Evolutionary conservation across 2,888 invertebrate genomes (phyloP).

Genomic region (Cheilosia urbana): DNA sequence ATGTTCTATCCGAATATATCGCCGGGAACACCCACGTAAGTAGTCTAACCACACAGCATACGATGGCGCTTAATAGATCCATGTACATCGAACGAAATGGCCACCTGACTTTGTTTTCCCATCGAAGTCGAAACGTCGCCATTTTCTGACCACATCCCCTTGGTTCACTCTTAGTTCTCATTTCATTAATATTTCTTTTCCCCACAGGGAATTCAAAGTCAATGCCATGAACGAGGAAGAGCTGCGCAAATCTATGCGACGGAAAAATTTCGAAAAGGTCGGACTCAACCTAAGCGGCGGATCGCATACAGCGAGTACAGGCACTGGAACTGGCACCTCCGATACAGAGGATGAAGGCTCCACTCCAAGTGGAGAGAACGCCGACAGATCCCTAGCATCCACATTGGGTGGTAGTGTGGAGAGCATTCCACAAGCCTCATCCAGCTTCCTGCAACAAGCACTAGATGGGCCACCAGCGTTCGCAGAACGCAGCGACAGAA

Average conservation of each 20-base stretch:
- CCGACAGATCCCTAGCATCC: conserved; percentile 88
- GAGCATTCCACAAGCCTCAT: conserved; percentile 82
- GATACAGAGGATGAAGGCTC: conserved; percentile 91
- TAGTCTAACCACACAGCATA: conserved; percentile 1
- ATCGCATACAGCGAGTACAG: conserved; percentile 84
- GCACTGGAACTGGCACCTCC: conserved; percentile 87
- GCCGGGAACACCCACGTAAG: conserved; percentile 84
- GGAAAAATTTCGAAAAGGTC: conserved; percentile 87
- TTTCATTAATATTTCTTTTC: neutral
- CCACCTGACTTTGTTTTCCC: too few species aligned
- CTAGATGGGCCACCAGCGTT: conserved; percentile 82
- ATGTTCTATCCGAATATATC: conserved; percentile 88
- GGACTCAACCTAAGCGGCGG: conserved; percentile 83
- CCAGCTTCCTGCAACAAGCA: conserved; percentile 82
- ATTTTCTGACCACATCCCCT: too few species aligned
- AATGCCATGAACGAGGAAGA: conserved; percentile 95
- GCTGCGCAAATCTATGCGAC: conserved; percentile 89
- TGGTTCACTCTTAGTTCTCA: too few species aligned
- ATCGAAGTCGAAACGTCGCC: neutral
- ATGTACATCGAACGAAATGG: too few species aligned
- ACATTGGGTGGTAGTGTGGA: conserved; percentile 91
- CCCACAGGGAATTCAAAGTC: conserved; percentile 90
- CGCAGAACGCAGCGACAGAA: conserved; percentile 82
- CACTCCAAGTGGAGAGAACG: conserved; percentile 92
- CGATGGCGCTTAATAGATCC: too few species aligned